Evolutionary conservation across 2,888 invertebrate species (phyloP).

Genomic region (Falcaria lacertinaria): DNA sequence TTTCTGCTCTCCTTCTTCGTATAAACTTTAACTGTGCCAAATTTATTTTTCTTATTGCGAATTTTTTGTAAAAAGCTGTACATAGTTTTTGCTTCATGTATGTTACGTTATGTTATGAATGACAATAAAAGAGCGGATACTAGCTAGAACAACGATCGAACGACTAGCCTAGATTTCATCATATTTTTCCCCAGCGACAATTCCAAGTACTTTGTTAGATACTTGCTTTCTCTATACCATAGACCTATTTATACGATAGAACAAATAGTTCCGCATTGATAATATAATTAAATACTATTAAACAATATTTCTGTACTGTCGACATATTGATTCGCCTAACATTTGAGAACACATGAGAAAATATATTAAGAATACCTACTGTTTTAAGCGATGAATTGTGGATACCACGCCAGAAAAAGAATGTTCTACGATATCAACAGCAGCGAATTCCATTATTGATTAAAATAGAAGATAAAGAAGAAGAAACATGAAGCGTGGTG

Average conservation of each 20-base stretch:
- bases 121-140: no score
- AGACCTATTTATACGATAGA: slow-evolving; percentile 41
- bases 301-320: slow-evolving; percentile 17
- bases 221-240: slow-evolving; percentile 42
- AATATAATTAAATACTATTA: no score
- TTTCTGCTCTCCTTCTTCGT: no score
- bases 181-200: slow-evolving; percentile 40
- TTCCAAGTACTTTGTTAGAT: slow-evolving; percentile 19
- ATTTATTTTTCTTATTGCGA: no score
- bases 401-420: background rate
- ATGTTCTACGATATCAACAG: background rate
- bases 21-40: no score
- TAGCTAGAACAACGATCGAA: no score
- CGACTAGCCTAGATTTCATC: slow-evolving; percentile 15
- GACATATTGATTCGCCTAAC: slow-evolving; percentile 12
- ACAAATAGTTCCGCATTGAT: slow-evolving; percentile 47
- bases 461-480: no score
- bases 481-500: no score
- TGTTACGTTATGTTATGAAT: no score
- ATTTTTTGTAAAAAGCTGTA: no score
- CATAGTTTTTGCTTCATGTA: no score
- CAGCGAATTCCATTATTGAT: background rate
- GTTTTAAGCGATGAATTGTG: no score
- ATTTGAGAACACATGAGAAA: slow-evolving; percentile 26
- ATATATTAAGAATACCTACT: slow-evolving; percentile 17